These are phyloP conservation scores for Cybosia mesomella DNA, from an alignment of 2,888 invertebrate species.

Conservation along the genomic window DNA sequence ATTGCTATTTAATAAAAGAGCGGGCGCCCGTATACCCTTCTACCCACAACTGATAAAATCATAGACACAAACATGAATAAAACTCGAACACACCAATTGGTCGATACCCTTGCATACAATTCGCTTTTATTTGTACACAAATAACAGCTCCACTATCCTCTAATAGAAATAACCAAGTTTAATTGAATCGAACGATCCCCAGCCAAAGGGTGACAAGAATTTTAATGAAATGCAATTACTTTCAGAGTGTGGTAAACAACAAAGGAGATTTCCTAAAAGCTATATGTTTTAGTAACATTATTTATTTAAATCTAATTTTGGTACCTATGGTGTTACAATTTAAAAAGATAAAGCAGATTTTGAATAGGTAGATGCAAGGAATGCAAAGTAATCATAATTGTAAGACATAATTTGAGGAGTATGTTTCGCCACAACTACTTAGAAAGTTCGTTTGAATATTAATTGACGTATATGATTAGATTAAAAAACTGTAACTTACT, in stretches of 20 bases:
- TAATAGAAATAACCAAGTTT: slow-evolving; percentile 78
- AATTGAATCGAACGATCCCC: slow-evolving; percentile 75
- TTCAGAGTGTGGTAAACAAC: slow-evolving; percentile 50
- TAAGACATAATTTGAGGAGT: too few species aligned
- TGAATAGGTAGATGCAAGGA: too few species aligned
- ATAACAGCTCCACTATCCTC: slow-evolving; percentile 49
- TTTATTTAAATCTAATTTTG: too few species aligned
- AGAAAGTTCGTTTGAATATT: too few species aligned
- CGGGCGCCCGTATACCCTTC: slow-evolving; percentile 75
- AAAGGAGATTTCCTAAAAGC: slow-evolving; percentile 42
- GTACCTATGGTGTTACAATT: too few species aligned
- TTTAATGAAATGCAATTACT: slow-evolving; percentile 70
- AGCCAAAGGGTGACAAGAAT: slow-evolving; percentile 72
- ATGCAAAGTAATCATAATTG: too few species aligned
- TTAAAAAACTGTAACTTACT: too few species aligned
- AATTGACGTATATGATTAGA: too few species aligned
- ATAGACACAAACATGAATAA: slow-evolving; percentile 78
- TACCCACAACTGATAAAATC: slow-evolving; percentile 77
- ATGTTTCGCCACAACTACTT: too few species aligned
- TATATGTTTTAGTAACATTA: too few species aligned
- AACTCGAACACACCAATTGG: slow-evolving; percentile 71
- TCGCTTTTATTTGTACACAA: slow-evolving; percentile 49
- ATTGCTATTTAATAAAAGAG: slow-evolving; percentile 79
- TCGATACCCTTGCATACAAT: slow-evolving; percentile 77
- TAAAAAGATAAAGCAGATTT: too few species aligned